Percentiles rank a stretch among this genome's conserved stretches.
These are phyloP conservation scores for Cygnus buccinator DNA, from an alignment of 2,113 vertebrate genomes.

Conservation along the genomic window DNA sequence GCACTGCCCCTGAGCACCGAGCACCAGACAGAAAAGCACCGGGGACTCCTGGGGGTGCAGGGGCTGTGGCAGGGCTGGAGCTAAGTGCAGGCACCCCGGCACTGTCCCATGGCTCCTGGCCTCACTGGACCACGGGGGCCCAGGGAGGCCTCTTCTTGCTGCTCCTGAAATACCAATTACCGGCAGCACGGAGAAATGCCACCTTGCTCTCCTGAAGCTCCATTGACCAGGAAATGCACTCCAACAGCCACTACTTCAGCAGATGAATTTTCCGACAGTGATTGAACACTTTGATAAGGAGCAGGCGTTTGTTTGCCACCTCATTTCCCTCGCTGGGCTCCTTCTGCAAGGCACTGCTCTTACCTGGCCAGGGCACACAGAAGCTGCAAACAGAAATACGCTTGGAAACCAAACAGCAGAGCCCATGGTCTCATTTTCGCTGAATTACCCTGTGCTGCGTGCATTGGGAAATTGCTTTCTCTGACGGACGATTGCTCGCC, in stretches of 20 bases:
- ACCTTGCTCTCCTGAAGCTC: background rate
- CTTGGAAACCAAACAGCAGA: background rate
- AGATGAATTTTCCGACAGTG: background rate
- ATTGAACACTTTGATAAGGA: background rate
- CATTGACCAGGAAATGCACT: background rate
- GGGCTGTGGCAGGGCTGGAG: no score
- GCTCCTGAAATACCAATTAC: background rate
- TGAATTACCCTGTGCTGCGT: rapidly evolving
- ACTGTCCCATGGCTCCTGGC: background rate
- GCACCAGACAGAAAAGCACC: background rate
- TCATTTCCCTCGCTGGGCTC: background rate
- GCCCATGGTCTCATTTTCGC: background rate
- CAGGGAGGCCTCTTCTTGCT: background rate
- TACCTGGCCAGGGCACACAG: background rate
- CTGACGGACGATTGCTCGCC: background rate
- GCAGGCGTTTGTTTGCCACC: background rate
- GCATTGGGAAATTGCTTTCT: background rate
- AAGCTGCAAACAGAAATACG: background rate
- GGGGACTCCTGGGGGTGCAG: no score
- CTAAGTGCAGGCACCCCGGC: no score
- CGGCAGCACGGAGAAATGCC: background rate
- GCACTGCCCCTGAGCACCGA: no score
- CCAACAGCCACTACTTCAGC: background rate
- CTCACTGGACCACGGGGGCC: no score
- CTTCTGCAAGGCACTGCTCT: background rate